Evolutionary conservation across 2,797 vertebrate species (phyloP).

Genomic region (Tiaroga cobitis): DNA sequence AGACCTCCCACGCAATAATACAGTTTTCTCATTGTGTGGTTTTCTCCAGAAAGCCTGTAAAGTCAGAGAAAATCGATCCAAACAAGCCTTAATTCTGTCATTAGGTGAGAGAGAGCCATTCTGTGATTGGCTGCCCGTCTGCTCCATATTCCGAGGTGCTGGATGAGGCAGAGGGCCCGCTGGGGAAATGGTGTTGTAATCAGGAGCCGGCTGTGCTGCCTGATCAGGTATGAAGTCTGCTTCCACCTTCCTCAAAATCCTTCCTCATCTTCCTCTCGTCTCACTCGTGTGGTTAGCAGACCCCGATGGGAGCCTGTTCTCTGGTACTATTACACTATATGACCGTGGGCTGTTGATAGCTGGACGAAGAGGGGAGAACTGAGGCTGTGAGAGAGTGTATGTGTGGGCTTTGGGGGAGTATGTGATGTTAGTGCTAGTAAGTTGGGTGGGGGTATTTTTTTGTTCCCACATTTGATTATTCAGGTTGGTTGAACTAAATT

Average conservation of each 20-base stretch:
- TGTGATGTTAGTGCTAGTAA: conserved; percentile 66
- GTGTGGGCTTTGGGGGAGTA: conserved; percentile 64
- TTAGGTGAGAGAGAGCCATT: conserved; percentile 87
- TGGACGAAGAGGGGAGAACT: conserved; percentile 64
- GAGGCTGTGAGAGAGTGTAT: conserved; percentile 64
- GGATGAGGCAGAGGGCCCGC: conserved; percentile 93
- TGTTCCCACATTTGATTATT: conserved; percentile 92
- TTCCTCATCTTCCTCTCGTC: conserved; percentile 76
- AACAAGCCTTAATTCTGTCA: conserved; percentile 99
- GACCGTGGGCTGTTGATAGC: conserved; percentile 66
- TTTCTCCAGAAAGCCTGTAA: conserved; percentile 76
- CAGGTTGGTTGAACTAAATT: conserved; percentile 89
- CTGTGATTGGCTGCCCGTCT: conserved; percentile 90
- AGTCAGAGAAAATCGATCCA: conserved; percentile 95
- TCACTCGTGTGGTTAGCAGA: conserved; percentile 68
- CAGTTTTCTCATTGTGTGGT: conserved; percentile 67
- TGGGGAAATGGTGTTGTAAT: conserved; percentile 99
- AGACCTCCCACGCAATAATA: conserved; percentile 82
- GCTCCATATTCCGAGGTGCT: conserved; percentile 98
- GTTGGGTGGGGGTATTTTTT: conserved; percentile 75
- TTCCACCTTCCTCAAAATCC: conserved; percentile 75
- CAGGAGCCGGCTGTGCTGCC: conserved; percentile 94
- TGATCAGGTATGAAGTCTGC: conserved; percentile 90
- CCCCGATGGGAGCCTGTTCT: conserved; percentile 66
- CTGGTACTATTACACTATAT: conserved; percentile 57